Percentiles rank a stretch among this genome's conserved stretches.
phyloP scores from a whole-genome alignment of 2,797 vertebrate species.

The Tenualosa thibaudeaui region DNA sequence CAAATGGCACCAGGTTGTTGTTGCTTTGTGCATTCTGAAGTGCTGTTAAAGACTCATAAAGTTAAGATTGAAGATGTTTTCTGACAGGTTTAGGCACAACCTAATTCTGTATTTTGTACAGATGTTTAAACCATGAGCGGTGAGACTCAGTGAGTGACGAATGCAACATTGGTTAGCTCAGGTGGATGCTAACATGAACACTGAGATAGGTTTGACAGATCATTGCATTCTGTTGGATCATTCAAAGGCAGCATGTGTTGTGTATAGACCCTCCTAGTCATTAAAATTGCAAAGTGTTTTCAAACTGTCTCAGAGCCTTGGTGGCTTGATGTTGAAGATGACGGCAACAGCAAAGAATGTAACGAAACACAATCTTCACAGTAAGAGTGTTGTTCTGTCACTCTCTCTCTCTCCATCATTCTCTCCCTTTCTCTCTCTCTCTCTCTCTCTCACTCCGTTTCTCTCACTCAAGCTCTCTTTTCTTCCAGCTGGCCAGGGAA shows the following conservation, averaged over 20 bases:
- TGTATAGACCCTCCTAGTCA: slow-evolving; percentile 15
- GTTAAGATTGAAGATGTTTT: neutral
- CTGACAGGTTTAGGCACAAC: neutral
- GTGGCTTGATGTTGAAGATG: neutral
- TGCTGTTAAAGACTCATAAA: neutral
- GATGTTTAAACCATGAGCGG: neutral
- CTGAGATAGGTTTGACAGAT: slow-evolving; percentile 2
- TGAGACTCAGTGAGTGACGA: neutral
- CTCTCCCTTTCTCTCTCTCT: neutral
- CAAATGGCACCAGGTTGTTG: neutral
- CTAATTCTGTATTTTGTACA: neutral
- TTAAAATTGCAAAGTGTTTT: slow-evolving; percentile 17
- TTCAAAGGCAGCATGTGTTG: neutral
- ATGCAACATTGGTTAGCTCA: neutral
- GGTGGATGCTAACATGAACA: slow-evolving; percentile 4
- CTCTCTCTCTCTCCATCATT: neutral
- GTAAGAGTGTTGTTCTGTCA: neutral
- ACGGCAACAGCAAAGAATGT: neutral
- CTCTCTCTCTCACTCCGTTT: neutral
- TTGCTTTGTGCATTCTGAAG: neutral
- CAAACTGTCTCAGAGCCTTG: neutral
- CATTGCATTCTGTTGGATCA: slow-evolving; percentile 22
- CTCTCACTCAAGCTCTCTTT: neutral
- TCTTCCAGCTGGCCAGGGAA: neutral
- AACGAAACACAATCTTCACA: neutral